These are phyloP conservation scores for Melanogrammus aeglefinus DNA, from an alignment of 2,797 vertebrate genomes.

Conservation along the genomic window DNA sequence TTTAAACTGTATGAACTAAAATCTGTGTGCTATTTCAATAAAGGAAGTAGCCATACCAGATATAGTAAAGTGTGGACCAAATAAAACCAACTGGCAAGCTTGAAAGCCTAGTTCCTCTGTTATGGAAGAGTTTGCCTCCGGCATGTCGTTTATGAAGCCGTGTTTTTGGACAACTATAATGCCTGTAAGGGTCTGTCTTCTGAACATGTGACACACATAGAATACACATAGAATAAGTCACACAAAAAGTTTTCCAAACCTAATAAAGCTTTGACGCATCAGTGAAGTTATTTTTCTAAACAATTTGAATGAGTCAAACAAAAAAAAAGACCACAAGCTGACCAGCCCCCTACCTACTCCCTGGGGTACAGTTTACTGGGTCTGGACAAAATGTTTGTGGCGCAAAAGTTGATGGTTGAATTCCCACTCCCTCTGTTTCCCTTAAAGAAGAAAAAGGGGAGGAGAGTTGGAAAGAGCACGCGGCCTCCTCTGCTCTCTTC, in stretches of 20 bases:
- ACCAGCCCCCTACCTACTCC: neutral
- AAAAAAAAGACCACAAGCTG: neutral
- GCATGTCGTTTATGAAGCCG: neutral
- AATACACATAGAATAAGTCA: too few relatives aligned
- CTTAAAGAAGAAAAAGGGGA: slow-evolving; percentile 26
- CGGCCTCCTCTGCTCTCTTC: slow-evolving; percentile 26
- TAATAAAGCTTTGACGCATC: too few relatives aligned
- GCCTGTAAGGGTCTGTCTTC: neutral
- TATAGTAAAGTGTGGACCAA: neutral
- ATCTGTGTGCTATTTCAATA: neutral
- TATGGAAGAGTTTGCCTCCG: neutral
- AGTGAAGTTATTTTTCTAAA: too few relatives aligned
- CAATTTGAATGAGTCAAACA: neutral
- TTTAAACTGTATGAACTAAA: neutral
- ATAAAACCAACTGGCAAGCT: neutral
- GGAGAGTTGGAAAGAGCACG: slow-evolving; percentile 26
- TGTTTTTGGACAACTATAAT: neutral
- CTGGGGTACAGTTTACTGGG: neutral
- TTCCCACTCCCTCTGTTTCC: neutral
- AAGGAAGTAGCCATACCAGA: neutral
- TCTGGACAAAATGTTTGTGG: neutral
- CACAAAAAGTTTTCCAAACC: neutral
- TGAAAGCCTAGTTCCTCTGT: neutral
- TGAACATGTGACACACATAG: neutral
- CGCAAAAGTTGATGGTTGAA: neutral